A percentile compares a stretch with the other conserved stretches of the same genome.
These are phyloP conservation scores for Incurvaria masculella DNA, from an alignment of 2,888 invertebrate genomes.

Conservation along the genomic window DNA sequence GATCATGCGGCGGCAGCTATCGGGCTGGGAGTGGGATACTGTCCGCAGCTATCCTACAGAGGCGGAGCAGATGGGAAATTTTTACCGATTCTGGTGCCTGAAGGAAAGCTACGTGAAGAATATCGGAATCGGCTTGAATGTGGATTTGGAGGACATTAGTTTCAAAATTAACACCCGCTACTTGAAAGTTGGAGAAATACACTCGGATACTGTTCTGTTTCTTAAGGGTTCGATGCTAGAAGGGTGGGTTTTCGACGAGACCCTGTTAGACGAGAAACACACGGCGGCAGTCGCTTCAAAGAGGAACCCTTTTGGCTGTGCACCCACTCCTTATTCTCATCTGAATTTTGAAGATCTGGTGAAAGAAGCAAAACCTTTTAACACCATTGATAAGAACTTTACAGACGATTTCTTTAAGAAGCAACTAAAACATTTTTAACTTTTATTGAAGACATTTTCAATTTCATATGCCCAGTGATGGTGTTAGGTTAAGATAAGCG, in stretches of 20 bases:
- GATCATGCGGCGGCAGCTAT: slow-evolving; percentile 84
- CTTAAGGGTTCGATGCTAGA: slow-evolving; percentile 54
- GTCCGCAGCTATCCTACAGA: slow-evolving; percentile 60
- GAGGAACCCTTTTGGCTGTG: slow-evolving; percentile 22
- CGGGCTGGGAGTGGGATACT: slow-evolving; percentile 73
- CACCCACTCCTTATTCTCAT: slow-evolving; percentile 41
- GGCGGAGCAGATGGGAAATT: slow-evolving; percentile 67
- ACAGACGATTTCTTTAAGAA: slow-evolving; percentile 58
- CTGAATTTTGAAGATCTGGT: slow-evolving; percentile 62
- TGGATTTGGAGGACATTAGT: slow-evolving; percentile 71
- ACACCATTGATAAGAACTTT: slow-evolving; percentile 52
- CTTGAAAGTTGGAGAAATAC: slow-evolving; percentile 36
- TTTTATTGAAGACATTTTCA: too few species aligned
- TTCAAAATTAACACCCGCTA: slow-evolving; percentile 63
- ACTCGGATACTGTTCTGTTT: slow-evolving; percentile 64
- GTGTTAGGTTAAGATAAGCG: slow-evolving; percentile 5
- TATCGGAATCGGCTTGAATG: slow-evolving; percentile 78
- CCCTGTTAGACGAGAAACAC: slow-evolving; percentile 69
- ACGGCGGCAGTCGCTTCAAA: slow-evolving; percentile 72
- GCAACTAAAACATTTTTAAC: slow-evolving; percentile 34
- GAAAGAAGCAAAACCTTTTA: slow-evolving; percentile 39
- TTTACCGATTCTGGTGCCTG: slow-evolving; percentile 89
- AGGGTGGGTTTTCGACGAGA: slow-evolving; percentile 84
- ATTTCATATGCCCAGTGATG: too few species aligned
- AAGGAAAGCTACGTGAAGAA: slow-evolving; percentile 96